These are phyloP conservation scores for Xylota sylvarum DNA, from an alignment of 2,888 invertebrate genomes.

Conservation along the genomic window DNA sequence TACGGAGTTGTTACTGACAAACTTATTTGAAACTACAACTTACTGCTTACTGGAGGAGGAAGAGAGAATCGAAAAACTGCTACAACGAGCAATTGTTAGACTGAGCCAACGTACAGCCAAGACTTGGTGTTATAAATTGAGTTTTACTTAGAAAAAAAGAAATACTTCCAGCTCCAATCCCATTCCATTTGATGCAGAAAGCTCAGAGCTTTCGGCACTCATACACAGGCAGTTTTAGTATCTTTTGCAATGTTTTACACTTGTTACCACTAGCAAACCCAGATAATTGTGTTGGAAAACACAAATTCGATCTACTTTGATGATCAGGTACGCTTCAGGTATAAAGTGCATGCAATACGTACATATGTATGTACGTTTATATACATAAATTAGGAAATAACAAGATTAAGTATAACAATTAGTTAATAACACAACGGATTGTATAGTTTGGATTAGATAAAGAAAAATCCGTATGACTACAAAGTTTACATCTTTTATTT, in stretches of 20 bases:
- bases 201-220: constrained; percentile 63
- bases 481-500: not conserved
- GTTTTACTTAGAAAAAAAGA: constrained; percentile 22
- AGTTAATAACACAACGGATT: constrained; percentile 1
- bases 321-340: constrained; percentile 39
- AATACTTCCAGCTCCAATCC: constrained; percentile 33
- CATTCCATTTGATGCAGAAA: constrained; percentile 30
- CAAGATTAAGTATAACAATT: constrained; percentile 15
- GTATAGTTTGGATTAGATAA: not conserved
- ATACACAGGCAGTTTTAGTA: constrained; percentile 13
- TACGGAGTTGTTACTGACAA: not conserved
- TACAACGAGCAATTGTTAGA: constrained; percentile 53
- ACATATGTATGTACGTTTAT: not conserved
- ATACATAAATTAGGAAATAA: constrained; percentile 6
- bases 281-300: constrained; percentile 5
- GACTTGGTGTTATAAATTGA: constrained; percentile 58
- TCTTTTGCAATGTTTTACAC: constrained; percentile 26
- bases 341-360: constrained; percentile 43
- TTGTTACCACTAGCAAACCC: not conserved
- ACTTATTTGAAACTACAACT: constrained; percentile 28
- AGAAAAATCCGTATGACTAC: not conserved
- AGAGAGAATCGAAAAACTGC: constrained; percentile 15
- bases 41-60: constrained; percentile 24
- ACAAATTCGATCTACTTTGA: constrained; percentile 9
- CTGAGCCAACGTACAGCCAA: constrained; percentile 46